These are phyloP conservation scores for Bombus confusus DNA, from an alignment of 1,140 invertebrate species.

Conservation along the genomic window DNA sequence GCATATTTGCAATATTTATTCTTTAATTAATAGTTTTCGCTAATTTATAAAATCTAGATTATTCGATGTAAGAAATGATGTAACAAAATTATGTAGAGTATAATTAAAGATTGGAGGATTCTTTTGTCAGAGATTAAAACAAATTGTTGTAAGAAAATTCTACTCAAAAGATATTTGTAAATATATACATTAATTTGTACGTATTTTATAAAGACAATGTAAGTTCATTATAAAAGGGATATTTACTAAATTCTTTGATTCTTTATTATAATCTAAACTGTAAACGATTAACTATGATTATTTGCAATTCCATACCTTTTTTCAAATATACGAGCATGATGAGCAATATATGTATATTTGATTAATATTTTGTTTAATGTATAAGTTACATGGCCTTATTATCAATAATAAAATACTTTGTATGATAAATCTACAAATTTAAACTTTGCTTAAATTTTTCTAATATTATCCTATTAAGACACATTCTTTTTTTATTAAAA, in stretches of 20 bases:
- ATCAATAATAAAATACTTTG: conserved; percentile 33
- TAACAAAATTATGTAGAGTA: neutral
- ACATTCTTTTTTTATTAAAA: neutral
- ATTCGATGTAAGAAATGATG: neutral
- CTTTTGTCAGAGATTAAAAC: neutral
- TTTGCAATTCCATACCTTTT: conserved; percentile 44
- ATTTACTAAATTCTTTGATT: conserved; percentile 16
- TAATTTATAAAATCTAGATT: conserved; percentile 4
- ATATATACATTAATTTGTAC: neutral
- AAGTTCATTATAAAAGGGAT: neutral
- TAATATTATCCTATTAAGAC: neutral
- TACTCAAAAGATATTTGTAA: neutral
- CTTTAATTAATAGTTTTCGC: neutral
- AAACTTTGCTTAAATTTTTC: neutral
- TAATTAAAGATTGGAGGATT: neutral
- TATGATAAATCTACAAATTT: neutral
- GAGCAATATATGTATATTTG: neutral
- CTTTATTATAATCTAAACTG: neutral
- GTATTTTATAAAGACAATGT: conserved; percentile 32
- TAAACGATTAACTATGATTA: conserved; percentile 20
- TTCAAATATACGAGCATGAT: neutral
- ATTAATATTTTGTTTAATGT: conserved; percentile 23
- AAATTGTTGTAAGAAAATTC: neutral
- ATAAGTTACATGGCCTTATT: conserved; percentile 16
- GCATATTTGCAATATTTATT: conserved; percentile 8